These are phyloP conservation scores for Stegostoma tigrinum DNA, from an alignment of 2,113 vertebrate genomes.

Conservation along the genomic window DNA sequence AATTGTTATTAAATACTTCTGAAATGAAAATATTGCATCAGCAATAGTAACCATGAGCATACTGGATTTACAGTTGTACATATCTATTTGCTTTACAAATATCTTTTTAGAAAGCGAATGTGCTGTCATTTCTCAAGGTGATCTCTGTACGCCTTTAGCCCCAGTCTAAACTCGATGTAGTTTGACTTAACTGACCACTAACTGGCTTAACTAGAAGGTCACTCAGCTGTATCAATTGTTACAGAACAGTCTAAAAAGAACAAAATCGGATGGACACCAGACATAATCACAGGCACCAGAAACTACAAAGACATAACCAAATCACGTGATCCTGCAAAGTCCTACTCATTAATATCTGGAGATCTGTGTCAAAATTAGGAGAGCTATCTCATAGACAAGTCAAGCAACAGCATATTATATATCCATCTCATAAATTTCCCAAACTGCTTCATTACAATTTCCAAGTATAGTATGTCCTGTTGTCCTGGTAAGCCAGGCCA, in stretches of 20 bases:
- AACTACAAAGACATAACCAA: not conserved
- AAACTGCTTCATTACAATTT: not conserved
- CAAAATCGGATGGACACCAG: not conserved
- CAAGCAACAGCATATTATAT: not conserved
- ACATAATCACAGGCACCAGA: not conserved
- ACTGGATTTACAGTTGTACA: not conserved
- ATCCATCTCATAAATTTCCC: not conserved
- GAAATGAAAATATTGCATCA: not conserved
- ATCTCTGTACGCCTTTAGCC: not conserved
- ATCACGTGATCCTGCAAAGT: not conserved
- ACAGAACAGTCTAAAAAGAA: not conserved
- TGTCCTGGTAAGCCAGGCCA: not conserved
- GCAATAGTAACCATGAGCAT: not conserved
- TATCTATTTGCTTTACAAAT: not conserved
- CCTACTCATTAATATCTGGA: not conserved
- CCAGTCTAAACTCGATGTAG: not conserved
- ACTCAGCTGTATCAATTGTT: too few species aligned
- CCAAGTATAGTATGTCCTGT: too few species aligned
- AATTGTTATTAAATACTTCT: not conserved
- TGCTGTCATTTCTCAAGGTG: not conserved
- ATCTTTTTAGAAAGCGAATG: not conserved
- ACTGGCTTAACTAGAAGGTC: too few species aligned
- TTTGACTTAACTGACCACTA: not conserved
- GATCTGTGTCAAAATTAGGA: not conserved
- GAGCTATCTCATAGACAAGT: not conserved